Evolutionary conservation across 2,113 vertebrate genomes (phyloP), one percentile per base, ranked within the genome.

Genomic region (Guaruba guarouba): DNA sequence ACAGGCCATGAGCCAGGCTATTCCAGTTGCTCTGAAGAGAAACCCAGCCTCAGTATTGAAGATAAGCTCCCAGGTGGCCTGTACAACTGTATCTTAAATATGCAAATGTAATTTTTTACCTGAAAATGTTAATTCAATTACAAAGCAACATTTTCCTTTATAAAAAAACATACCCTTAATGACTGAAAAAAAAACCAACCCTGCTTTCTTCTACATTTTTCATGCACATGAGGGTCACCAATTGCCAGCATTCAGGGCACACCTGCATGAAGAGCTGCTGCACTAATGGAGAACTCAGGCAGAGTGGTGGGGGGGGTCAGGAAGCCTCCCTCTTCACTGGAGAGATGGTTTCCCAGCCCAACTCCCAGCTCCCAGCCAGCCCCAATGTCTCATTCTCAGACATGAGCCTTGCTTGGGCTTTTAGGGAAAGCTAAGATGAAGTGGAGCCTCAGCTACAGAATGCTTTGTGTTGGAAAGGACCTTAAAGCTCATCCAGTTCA

Each of bases 121-220:
- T 81, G 71, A 83, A 93, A 86, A 75, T 64, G 27, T 66, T 90
- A 61, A 86, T 75, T 88, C 62, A 77, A 93, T 90, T 81, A 67
- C 23, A 86, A n/a, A 29, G 19, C 68, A 95, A 51, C 3, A 17
- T 74, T 84, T 93, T 88, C 64, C 86, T 88, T 93, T 51, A 73
- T 63, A 29, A 83, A 86, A 87, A 68, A 4, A 0, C 46, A 33
- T 71, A 51, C 71, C 6, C 20, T 39, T 68, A 43, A 71, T 33
- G n/a, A 55, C 64, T 74, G 39, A 46, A 70, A 44, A 71, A 71
- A 68, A 54, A 3, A 19, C 1, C 41, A 11, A 2, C 4, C 17
- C 1, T 39, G 12, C 8, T 62, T 61, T 18, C 55, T 74, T 33
- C 46, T 77, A n/a, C 10, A n/a, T 52, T 66, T 92, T 90, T 63